Conservation (phyloP, 2,797 vertebrate genomes). For the Epinephelus awoara region DNA sequence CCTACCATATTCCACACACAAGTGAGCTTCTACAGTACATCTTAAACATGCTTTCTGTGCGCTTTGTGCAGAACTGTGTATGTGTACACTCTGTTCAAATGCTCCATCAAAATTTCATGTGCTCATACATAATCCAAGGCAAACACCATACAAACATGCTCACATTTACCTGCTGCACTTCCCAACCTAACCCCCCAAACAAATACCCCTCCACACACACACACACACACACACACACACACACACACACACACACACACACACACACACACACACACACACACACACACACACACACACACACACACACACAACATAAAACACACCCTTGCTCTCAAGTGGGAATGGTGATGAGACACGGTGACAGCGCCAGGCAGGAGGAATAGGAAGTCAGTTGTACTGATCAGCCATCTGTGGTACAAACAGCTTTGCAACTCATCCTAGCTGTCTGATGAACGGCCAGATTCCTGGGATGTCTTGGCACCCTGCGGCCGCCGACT, state of each 20-base stretch:
- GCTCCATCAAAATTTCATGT: constrained; percentile 53
- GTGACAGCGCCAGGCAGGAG: constrained; percentile 72
- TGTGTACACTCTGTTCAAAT: constrained; percentile 33
- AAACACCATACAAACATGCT: constrained; percentile 35
- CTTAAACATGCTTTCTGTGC: constrained; percentile 26
- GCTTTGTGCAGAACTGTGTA: constrained; percentile 40
- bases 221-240: constrained; percentile 18
- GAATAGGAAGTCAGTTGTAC: constrained; percentile 80
- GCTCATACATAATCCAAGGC: constrained; percentile 54
- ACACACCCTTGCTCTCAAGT: constrained; percentile 58
- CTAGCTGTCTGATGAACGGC: constrained; percentile 76
- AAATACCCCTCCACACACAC: constrained; percentile 20
- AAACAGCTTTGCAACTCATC: constrained; percentile 81
- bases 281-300: no score
- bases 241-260: no score
- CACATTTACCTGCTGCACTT: constrained; percentile 58
- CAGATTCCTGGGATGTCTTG: constrained; percentile 76
- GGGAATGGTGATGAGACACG: constrained; percentile 65
- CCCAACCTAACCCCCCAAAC: constrained; percentile 12
- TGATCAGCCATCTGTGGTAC: constrained; percentile 87
- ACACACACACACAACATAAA: constrained; percentile 11
- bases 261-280: no score
- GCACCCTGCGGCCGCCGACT: constrained; percentile 66
- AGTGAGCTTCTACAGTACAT: constrained; percentile 18
- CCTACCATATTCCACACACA: constrained; percentile 26